These are phyloP conservation scores for Synergus gifuensis DNA, from an alignment of 2,888 invertebrate species.

Conservation along the genomic window DNA sequence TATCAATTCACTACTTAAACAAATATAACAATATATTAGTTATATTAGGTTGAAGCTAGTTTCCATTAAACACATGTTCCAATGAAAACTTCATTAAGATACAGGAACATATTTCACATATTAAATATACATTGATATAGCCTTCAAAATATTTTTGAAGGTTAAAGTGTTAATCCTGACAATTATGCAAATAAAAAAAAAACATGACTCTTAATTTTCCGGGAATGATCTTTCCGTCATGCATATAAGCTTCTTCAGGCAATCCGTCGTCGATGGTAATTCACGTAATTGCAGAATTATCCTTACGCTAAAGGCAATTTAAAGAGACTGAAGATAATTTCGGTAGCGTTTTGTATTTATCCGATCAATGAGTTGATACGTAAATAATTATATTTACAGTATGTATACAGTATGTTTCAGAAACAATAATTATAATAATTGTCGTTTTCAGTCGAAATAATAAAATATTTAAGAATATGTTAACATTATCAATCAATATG, in stretches of 20 bases:
- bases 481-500: conserved; percentile 40
- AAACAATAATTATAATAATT: neutral
- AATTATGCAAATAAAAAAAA: conserved; percentile 33
- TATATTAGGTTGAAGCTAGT: neutral
- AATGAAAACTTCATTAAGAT: neutral
- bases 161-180: conserved; percentile 1
- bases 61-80: neutral
- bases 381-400: too few species aligned
- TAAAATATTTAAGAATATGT: neutral
- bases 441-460: neutral
- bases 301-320: conserved; percentile 12
- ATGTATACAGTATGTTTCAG: neutral
- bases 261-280: conserved; percentile 49
- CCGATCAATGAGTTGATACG: neutral
- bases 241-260: conserved; percentile 48
- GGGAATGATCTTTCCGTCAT: conserved; percentile 44
- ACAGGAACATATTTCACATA: neutral
- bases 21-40: neutral
- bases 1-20: neutral
- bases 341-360: neutral
- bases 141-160: conserved; percentile 35
- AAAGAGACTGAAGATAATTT: conserved; percentile 20
- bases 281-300: conserved; percentile 49
- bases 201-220: conserved; percentile 24
- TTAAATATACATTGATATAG: neutral